Base-by-base conservation (phyloP, 1,140 invertebrate species). In the Drosophila sp. region DNA sequence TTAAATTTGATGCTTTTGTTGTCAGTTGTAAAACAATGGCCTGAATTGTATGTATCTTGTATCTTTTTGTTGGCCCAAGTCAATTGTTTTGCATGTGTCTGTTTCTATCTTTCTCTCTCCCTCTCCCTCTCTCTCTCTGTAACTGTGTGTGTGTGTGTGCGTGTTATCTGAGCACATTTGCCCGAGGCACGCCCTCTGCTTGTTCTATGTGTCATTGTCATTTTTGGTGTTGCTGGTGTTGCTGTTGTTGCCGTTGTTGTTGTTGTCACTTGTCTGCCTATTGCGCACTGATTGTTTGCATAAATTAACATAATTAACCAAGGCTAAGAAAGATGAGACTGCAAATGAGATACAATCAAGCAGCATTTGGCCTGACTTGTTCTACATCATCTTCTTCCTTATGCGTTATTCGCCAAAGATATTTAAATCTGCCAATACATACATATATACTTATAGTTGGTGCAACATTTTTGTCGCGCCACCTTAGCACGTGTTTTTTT, bases 261-360 rank as follows among this genome's bases (percentile, higher is more conserved):
- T 68, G 57, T 71, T 87, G 83, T 35, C 84, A 83, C 83, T 86
- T 86, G 79, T 87, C 83, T 87, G 82, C 82, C 83, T 76, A 82
- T 82, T 79, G 79, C 76, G 67, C 68, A 68, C 83, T 77, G 84
- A 87, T 87, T 87, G 84, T 89, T 89, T 77, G 84, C 79, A 87
- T 87, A 87, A 89, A 87, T 87, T 87, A 81, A 70, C 84, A 87
- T 87, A 87, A 89, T 87, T 87, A 89, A 87, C 77, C 84, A 71
- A 71, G 63, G 79, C 78, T 69, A 58, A 50, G 25, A 57, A 55
- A 50, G 44, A 50, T 69, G 60, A 63, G 25, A 29, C 60, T 56
- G 38, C 56, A 23, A 55, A 17, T 41, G 7, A 17, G 55, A 56
- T 38, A 6, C 55, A 17, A 29, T 25, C 56, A 23, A 56, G 29